Base-by-base conservation (phyloP, 2,888 invertebrate species). In the Kryphioiulus occultus region DNA sequence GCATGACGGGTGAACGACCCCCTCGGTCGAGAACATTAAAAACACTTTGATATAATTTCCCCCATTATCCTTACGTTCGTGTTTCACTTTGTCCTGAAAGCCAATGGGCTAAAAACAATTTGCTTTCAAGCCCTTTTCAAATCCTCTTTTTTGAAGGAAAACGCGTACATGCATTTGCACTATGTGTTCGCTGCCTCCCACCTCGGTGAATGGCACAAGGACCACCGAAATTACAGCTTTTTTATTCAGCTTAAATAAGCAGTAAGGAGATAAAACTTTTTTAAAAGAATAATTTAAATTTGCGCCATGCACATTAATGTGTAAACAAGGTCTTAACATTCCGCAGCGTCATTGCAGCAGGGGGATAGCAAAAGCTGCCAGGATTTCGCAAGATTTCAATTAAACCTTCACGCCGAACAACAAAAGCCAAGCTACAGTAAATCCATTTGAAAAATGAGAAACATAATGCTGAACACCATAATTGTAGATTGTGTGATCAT, bases 201-300 rank as follows among this genome's bases (percentile, higher is more conserved):
- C 53, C 53, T n/a, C 53, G 53, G n/a, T 59, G n/a, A 7, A 59
- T n/a, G 53, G n/a, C n/a, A n/a, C 53, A 59, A 59, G 53, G 19
- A 59, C 53, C 53, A 59, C 53, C 53, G n/a, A 59, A 59, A 59
- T 59, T 59, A n/a, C 53, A 59, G 53, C 19, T 47, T 59, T 59
- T 59, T 59, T 59, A 59, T 59, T n/a, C 19, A 19, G n/a, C n/a
- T 59, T 59, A 59, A 59, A 59, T 59, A 59, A 59, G 53, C 53
- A 59, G 53, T 59, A 59, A 59, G 53, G n/a, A 59, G 19, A n/a
- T 59, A 59, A 5, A 59, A 59, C 53, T 59, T 59, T 59, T 59
- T 59, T 59, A 59, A 59, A 59, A 59, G 53, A 59, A 59, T 59
- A 59, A 59, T 59, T 59, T 59, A 59, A 59, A 59, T 59, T 59